phyloP scores from a whole-genome alignment of 1,140 invertebrate species.

The Sitophilus oryzae region DNA sequence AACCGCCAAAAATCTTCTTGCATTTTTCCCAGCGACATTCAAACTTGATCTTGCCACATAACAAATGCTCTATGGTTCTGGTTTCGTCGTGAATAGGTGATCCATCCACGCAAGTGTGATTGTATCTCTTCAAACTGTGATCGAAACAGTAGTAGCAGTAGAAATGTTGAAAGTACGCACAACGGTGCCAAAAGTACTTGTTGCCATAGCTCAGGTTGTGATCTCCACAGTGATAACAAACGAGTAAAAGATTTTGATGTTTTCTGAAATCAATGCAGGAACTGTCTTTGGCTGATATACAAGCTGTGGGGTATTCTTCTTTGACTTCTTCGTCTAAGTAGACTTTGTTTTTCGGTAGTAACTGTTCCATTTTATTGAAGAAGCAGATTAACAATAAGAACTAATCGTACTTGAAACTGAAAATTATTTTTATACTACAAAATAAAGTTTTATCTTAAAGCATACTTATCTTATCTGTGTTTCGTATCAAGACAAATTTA shows the following conservation, averaged over 20 bases:
- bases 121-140: constrained; percentile 19
- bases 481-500: too few species aligned
- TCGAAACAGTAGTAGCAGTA: constrained; percentile 25
- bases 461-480: too few species aligned
- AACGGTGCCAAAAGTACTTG: constrained; percentile 22
- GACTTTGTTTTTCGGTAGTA: constrained; percentile 18
- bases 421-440: too few species aligned
- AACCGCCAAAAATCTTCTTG: constrained; percentile 21
- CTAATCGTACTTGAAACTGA: too few species aligned
- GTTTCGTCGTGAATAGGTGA: constrained; percentile 19
- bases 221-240: constrained; percentile 19
- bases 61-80: constrained; percentile 17
- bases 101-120: constrained; percentile 16
- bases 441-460: too few species aligned
- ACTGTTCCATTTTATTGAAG: constrained; percentile 14
- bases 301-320: constrained; percentile 18
- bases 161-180: constrained; percentile 17
- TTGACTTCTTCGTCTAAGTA: constrained; percentile 22
- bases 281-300: not conserved
- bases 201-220: constrained; percentile 21
- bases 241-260: constrained; percentile 9
- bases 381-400: too few species aligned
- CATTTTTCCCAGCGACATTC: constrained; percentile 14
- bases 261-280: constrained; percentile 11
- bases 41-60: constrained; percentile 20